These are phyloP conservation scores for Cossypha polioptera DNA, from an alignment of 2,797 vertebrate species.

Conservation along the genomic window DNA sequence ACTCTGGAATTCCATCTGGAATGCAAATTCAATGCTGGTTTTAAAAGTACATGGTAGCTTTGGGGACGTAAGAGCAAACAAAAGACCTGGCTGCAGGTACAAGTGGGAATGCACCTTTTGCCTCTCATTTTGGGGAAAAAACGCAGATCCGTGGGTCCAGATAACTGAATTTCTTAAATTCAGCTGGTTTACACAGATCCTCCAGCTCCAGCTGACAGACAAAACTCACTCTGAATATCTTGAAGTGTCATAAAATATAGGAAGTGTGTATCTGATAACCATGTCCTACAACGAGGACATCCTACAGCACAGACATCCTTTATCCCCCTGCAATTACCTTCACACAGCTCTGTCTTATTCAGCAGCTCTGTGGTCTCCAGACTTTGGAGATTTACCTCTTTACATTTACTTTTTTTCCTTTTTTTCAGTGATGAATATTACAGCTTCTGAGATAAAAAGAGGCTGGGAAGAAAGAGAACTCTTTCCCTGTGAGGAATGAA, in stretches of 20 bases:
- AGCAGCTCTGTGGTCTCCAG: slow-evolving; percentile 4
- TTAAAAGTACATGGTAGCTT: not conserved
- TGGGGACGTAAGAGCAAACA: not conserved
- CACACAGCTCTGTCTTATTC: not conserved
- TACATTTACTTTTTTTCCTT: not conserved
- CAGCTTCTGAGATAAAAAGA: slow-evolving; percentile 19
- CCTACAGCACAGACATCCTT: not conserved
- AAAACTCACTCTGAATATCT: not conserved
- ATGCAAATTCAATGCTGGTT: not conserved
- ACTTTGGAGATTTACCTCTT: slow-evolving; percentile 10
- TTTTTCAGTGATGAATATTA: not conserved
- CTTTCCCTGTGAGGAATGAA: not conserved
- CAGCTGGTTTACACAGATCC: not conserved
- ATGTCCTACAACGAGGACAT: not conserved
- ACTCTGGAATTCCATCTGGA: not conserved
- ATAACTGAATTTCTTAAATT: not conserved
- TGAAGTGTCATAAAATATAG: not conserved
- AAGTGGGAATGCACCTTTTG: not conserved
- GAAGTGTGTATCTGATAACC: not conserved
- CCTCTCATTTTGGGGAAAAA: not conserved
- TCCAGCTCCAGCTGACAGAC: not conserved
- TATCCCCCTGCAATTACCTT: not conserved
- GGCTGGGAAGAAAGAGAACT: not conserved
- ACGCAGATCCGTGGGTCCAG: fast-evolving
- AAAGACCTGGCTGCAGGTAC: not conserved